Evolutionary conservation across 2,888 invertebrate genomes (phyloP), one percentile per base, ranked within the genome.

Genomic region (Microctonus aethiopoides): DNA sequence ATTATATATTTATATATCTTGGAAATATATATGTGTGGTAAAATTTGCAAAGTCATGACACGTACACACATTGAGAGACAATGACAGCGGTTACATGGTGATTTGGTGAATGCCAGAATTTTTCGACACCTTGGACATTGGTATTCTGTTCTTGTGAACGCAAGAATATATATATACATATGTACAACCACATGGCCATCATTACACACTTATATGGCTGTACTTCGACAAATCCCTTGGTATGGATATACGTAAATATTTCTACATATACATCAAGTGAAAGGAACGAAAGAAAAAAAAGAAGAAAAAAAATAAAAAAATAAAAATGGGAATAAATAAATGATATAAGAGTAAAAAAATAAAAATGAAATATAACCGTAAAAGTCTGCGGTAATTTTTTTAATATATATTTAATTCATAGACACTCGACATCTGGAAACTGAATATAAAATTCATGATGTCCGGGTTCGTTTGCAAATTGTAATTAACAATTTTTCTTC

Each of bases 401-500:
- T n/a, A n/a, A n/a, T n/a, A n/a, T n/a, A n/a, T n/a, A n/a, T n/a
- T n/a, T n/a, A n/a, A n/a, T n/a, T n/a, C n/a, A n/a, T n/a, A n/a
- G n/a, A n/a, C n/a, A n/a, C n/a, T n/a, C n/a, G n/a, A n/a, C 46
- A 68, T 65, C 67, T 68, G 68, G 72, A 72, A 74, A 64, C 13
- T 67, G 67, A 63, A 69, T 69, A 59, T 67, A 34, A 67, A 71
- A 71, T 63, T 74, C 72, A 60, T 67, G 67, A 54, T 52, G 34
- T 57, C 34, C 57, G 57, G 34, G 16, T 20, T 52, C 62, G 63
- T 68, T 70, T 72, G 60, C 62, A 63, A 70, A 71, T 75, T 74
- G 63, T 69, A 74, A 75, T 75, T 75, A 71, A 67, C 51, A 64
- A 63, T 71, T 73, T 67, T 68, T 46, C 3, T 29, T 29, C 7